Conservation (phyloP, 2,888 invertebrate genomes). For the Hyalella azteca region DNA sequence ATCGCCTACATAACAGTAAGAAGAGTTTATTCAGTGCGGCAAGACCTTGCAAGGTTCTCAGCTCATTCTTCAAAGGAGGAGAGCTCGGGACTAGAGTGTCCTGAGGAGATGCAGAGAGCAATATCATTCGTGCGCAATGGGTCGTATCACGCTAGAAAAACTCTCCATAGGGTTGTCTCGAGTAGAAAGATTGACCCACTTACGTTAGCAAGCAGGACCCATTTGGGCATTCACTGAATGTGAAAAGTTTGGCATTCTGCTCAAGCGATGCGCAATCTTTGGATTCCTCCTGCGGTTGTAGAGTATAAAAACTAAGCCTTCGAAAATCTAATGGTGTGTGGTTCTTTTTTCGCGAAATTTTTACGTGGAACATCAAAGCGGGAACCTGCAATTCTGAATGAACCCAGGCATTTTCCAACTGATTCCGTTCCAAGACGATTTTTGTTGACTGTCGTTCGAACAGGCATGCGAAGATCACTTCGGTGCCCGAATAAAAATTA, state of each 20-base stretch:
- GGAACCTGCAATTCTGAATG: not conserved
- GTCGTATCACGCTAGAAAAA: not conserved
- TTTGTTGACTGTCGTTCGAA: too few species aligned
- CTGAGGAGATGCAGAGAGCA: not conserved
- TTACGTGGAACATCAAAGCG: not conserved
- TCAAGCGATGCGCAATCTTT: conserved; percentile 8
- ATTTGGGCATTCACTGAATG: conserved; percentile 3
- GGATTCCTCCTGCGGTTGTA: not conserved
- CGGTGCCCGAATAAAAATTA: too few species aligned
- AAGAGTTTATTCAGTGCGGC: too few species aligned
- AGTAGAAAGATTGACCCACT: conserved; percentile 12
- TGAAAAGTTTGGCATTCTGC: conserved; percentile 9
- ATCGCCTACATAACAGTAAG: too few species aligned
- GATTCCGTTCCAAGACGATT: too few species aligned
- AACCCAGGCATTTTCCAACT: too few species aligned
- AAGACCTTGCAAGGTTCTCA: too few species aligned
- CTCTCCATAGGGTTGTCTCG: conserved; percentile 9
- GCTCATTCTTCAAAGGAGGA: too few species aligned
- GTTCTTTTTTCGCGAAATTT: not conserved
- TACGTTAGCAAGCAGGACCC: not conserved
- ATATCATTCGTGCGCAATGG: not conserved
- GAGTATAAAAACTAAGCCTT: not conserved
- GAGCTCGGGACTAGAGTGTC: not conserved
- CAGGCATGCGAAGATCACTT: too few species aligned
- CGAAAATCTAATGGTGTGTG: not conserved